These are phyloP conservation scores for Drosophila varians DNA, from an alignment of 1,140 invertebrate genomes.

Conservation along the genomic window DNA sequence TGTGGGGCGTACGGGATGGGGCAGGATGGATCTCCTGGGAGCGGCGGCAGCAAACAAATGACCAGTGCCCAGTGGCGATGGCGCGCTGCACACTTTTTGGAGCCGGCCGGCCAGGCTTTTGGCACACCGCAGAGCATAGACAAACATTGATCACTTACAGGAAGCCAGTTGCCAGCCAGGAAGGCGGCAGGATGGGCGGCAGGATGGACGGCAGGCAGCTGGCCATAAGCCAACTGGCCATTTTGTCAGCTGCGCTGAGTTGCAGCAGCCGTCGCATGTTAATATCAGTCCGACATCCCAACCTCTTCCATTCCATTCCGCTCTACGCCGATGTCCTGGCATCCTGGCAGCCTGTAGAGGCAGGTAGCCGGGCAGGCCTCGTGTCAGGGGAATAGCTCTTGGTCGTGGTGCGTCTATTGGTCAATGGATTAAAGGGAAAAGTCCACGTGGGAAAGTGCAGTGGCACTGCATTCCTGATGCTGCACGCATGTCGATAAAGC, in stretches of 20 bases:
- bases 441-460: slow-evolving; percentile 38
- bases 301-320: background rate
- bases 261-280: slow-evolving; percentile 64
- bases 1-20: background rate
- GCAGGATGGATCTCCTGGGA: slow-evolving; percentile 6
- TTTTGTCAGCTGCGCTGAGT: slow-evolving; percentile 67
- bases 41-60: slow-evolving; percentile 35
- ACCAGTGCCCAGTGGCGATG: slow-evolving; percentile 33
- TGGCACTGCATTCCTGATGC: slow-evolving; percentile 35
- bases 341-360: slow-evolving; percentile 14
- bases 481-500: slow-evolving; percentile 61
- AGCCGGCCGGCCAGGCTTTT: slow-evolving; percentile 22
- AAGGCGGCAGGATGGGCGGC: background rate
- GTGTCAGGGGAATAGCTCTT: slow-evolving; percentile 35
- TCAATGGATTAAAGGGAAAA: slow-evolving; percentile 66
- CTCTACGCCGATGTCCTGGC: background rate
- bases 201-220: slow-evolving; percentile 12
- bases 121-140: slow-evolving; percentile 71
- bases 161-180: slow-evolving; percentile 32
- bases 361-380: background rate
- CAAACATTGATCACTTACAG: slow-evolving; percentile 80
- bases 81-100: slow-evolving; percentile 47
- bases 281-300: slow-evolving; percentile 56
- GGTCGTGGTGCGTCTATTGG: slow-evolving; percentile 53
- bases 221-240: slow-evolving; percentile 63